Evolutionary conservation across 1,140 invertebrate species (phyloP).

Genomic region (Saccostrea echinata): DNA sequence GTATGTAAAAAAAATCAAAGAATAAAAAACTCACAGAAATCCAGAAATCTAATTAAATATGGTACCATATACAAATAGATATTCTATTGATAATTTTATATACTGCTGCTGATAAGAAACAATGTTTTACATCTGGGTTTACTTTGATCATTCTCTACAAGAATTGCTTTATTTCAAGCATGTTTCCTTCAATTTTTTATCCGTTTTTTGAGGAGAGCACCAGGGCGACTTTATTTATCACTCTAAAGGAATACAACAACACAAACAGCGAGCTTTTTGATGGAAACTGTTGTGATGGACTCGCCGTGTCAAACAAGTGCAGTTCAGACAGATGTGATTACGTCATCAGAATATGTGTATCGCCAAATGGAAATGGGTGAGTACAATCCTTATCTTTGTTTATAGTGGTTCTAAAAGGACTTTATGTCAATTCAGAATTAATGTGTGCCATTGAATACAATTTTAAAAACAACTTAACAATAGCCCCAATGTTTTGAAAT

Average conservation of each 20-base stretch:
- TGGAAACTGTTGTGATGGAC: neutral
- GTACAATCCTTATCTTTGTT: neutral
- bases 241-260: conserved; percentile 14
- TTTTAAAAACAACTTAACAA: too few relatives aligned
- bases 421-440: too few relatives aligned
- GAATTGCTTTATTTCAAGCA: neutral
- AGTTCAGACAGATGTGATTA: conserved; percentile 31
- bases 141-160: too few relatives aligned
- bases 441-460: too few relatives aligned
- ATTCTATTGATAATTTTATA: too few relatives aligned
- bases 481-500: too few relatives aligned
- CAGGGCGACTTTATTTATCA: conserved; percentile 9
- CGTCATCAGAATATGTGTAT: neutral
- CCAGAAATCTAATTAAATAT: too few relatives aligned
- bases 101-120: too few relatives aligned
- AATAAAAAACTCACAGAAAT: too few relatives aligned
- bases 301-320: neutral
- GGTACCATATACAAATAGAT: too few relatives aligned
- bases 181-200: neutral
- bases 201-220: neutral
- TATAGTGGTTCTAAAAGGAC: neutral
- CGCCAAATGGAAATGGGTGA: neutral
- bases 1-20: too few relatives aligned
- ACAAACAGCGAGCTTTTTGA: neutral
- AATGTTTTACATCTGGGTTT: too few relatives aligned